Base-by-base conservation (phyloP, 2,113 vertebrate genomes). In the Polypterus senegalus region DNA sequence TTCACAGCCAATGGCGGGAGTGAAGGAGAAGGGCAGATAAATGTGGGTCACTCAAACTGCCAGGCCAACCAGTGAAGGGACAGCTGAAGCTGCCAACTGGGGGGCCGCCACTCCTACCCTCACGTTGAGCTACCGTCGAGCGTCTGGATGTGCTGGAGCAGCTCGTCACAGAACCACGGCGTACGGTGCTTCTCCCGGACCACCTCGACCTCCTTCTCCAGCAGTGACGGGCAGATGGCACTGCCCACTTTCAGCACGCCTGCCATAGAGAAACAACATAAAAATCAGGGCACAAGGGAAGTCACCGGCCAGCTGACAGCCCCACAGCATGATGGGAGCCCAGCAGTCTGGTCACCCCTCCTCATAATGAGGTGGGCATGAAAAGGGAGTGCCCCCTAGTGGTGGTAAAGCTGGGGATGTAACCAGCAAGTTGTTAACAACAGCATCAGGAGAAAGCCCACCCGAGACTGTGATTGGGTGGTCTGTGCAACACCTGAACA, bases 221-320 rank as follows among this genome's bases (percentile, higher is more conserved):
- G 79, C 10, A 91, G 65, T 0, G 72, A 75, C 0, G 91, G 85
- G 58, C 87, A 79, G 9, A 92, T 76, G 4, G 6, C 0, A 2
- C 91, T 83, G 62, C 86, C 89, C 54, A 80, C 80, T 71, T 89
- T 94, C 63, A 99, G 80, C 67, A 91, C 79, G 46, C 92, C 94
- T 98, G 79, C 3, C 9, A 64, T 10, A 46, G 10, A 52, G 61
- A 46, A 3, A 53, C n/a, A 46, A 58, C 6, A 57, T 5, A 73
- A 46, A 54, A 46, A 11, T 11, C 46, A n/a, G 10, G 11, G 43
- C 10, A 43, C 61, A 4, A 61, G 58, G 7, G 43, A 54, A 54
- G 54, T 46, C 3, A 5, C 9, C 6, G 43, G 5, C 3, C 54
- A 55, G 5, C 10, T 55, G 54, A 11, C 10, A 55, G 9, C 54